Percentiles rank a stretch among this genome's conserved stretches.
Conservation (phyloP, 2,797 vertebrate species). For the Lithobates sylvaticus region DNA sequence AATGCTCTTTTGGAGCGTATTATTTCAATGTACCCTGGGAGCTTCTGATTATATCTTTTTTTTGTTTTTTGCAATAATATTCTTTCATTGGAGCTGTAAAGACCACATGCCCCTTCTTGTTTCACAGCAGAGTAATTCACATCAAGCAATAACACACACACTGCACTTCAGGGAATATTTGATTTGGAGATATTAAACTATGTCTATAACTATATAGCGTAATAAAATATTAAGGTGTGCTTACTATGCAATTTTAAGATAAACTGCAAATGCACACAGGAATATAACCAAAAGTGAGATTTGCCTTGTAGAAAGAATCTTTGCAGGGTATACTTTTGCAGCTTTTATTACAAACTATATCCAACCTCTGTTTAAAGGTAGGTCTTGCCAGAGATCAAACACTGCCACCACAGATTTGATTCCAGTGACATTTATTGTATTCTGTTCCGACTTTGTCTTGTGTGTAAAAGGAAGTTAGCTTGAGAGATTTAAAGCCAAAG, state of each 20-base stretch:
- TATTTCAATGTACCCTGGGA: constrained; percentile 22
- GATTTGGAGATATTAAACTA: constrained; percentile 62
- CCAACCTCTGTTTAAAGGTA: constrained; percentile 76
- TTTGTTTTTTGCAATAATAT: constrained; percentile 39
- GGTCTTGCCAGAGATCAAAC: constrained; percentile 73
- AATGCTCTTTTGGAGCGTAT: neutral
- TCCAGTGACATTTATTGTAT: constrained; percentile 78
- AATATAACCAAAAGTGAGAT: constrained; percentile 43
- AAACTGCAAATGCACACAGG: constrained; percentile 50
- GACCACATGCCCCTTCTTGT: constrained; percentile 51
- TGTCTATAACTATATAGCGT: constrained; percentile 53
- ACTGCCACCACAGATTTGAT: constrained; percentile 80
- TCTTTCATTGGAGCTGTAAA: constrained; percentile 51
- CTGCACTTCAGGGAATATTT: constrained; percentile 59
- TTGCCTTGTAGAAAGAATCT: constrained; percentile 25
- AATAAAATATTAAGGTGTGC: constrained; percentile 60
- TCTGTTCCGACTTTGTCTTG: constrained; percentile 67
- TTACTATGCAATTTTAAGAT: constrained; percentile 56
- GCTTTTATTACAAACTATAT: constrained; percentile 68
- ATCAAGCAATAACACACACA: constrained; percentile 56
- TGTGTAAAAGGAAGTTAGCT: constrained; percentile 75
- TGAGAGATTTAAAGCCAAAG: constrained; percentile 80
- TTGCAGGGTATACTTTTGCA: constrained; percentile 8
- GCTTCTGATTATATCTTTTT: constrained; percentile 32
- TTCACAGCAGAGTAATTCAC: constrained; percentile 58